These are phyloP conservation scores for Squalus acanthias DNA, from an alignment of 2,797 vertebrate species.

Conservation along the genomic window DNA sequence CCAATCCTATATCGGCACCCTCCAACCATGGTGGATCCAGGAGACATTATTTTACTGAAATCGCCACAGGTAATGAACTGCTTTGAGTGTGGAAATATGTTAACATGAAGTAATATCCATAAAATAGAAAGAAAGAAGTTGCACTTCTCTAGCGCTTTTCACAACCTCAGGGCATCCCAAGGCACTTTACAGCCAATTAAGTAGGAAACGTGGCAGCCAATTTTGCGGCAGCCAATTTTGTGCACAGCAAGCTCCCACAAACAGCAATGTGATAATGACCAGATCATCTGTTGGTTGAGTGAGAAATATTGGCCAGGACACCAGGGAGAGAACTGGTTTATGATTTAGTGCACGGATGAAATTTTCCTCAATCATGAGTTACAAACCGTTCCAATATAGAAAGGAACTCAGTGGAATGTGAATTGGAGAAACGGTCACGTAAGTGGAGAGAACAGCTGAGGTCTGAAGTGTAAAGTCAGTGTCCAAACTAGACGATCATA, in stretches of 20 bases:
- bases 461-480: neutral
- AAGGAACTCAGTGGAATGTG: neutral
- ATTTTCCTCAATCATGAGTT: neutral
- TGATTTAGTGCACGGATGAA: neutral
- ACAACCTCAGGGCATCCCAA: neutral
- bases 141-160: neutral
- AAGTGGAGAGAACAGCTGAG: too few relatives aligned
- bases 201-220: too few relatives aligned
- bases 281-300: too few relatives aligned
- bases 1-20: neutral
- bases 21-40: slow-evolving; percentile 28
- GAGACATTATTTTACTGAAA: slow-evolving; percentile 60
- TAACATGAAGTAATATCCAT: neutral
- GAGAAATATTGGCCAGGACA: too few relatives aligned
- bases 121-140: neutral
- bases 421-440: neutral
- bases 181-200: too few relatives aligned
- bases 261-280: too few relatives aligned
- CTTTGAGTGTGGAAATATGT: slow-evolving; percentile 21
- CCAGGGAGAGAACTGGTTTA: neutral
- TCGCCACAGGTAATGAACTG: slow-evolving; percentile 67
- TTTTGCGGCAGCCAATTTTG: too few relatives aligned
- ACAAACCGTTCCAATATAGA: neutral
- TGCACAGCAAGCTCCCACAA: too few relatives aligned
- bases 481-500: neutral